phyloP scores from a whole-genome alignment of 2,113 vertebrate genomes.

The Semnornis frantzii region DNA sequence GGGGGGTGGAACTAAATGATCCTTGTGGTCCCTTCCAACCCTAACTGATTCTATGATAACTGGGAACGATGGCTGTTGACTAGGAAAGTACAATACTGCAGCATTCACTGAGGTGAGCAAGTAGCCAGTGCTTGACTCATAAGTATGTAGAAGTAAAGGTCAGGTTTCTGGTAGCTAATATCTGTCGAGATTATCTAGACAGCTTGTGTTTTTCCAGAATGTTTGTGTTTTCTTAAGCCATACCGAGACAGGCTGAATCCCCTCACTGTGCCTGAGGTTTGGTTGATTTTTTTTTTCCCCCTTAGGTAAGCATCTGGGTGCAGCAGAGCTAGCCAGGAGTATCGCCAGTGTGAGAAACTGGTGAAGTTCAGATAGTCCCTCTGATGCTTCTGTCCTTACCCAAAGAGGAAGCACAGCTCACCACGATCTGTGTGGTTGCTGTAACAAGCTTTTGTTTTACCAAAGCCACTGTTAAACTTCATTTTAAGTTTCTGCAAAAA shows the following conservation, averaged over 20 bases:
- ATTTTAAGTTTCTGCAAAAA: background rate
- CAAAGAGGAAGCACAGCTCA: background rate
- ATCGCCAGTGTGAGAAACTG: accelerated
- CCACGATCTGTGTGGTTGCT: background rate
- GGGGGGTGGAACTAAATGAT: too few species aligned
- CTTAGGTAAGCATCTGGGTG: too few species aligned
- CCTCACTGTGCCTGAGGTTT: background rate
- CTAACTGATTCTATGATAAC: background rate
- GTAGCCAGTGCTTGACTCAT: background rate
- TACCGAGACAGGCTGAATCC: background rate
- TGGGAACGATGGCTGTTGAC: background rate
- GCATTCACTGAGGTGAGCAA: background rate
- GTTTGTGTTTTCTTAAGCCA: background rate
- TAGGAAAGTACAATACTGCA: background rate
- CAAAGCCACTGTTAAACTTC: background rate
- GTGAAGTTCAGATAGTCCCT: background rate
- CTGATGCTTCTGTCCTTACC: background rate
- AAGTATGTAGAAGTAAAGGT: background rate
- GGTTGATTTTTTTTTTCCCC: background rate
- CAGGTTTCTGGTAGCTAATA: background rate
- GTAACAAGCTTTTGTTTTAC: background rate
- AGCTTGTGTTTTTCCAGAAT: background rate
- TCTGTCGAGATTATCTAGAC: background rate
- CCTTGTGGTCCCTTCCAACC: too few species aligned
- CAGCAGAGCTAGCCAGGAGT: background rate